Evolutionary conservation across 2,888 invertebrate species (phyloP), one percentile per base, ranked within the genome.

Genomic region (Sylvicola cinctus): DNA sequence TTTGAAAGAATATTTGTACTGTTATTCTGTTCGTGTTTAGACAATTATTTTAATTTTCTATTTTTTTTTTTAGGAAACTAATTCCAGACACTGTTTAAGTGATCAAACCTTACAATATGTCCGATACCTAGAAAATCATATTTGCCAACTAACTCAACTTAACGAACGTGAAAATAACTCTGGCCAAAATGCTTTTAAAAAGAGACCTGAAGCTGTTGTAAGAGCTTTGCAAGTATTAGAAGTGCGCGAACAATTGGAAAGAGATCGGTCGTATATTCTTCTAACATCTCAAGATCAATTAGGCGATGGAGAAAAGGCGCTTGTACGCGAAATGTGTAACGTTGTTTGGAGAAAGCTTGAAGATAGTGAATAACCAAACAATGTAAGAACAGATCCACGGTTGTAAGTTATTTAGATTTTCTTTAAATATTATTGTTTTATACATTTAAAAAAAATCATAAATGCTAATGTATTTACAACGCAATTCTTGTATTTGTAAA

Each of bases 291-390:
- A 32, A 3, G 57, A 70, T 41, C 77, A 71, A 52, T 69, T 72
- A 66, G 77, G 83, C 48, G 78, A 87, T 45, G 83, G 84, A 12
- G 90, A 90, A 54, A 88, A 87, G 52, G 90, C 90, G 4, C 66
- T 91, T 36, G 84, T 91, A 32, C 67, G 88, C 46, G 90, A 91
- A 62, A 90, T 91, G 90, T 91, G 90, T 60, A 90, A 91, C 60
- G 87, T 87, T 33, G 87, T 87, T 29, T 87, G 85, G 85, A 71
- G 85, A 41, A 87, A 87, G 57, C 58, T 87, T 35, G 87, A 87
- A 56, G 83, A 84, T 46, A 78, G 70, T 30, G n/a, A n/a, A n/a
- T n/a, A n/a, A n/a, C n/a, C 78, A n/a, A n/a, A n/a, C n/a, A n/a
- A n/a, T n/a, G n/a, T n/a, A n/a, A n/a, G n/a, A n/a, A n/a, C n/a